Conservation (phyloP, 2,888 invertebrate genomes). For the Gibbula magus region DNA sequence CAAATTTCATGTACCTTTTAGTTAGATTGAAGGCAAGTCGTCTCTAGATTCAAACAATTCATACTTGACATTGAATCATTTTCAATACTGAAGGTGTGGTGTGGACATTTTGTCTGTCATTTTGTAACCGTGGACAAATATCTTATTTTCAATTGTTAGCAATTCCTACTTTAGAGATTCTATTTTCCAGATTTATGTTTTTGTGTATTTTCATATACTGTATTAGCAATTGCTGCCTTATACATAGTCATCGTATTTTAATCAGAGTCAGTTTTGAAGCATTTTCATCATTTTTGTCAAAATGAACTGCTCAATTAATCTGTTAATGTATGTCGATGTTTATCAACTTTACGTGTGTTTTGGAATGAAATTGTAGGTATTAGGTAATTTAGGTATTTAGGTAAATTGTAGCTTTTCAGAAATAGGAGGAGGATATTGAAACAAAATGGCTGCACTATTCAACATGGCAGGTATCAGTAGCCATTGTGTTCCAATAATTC, state of each 20-base stretch:
- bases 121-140: background rate
- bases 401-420: no score
- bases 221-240: background rate
- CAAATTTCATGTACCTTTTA: background rate
- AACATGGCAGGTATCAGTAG: no score
- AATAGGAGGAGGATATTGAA: no score
- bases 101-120: conserved; percentile 4
- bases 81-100: background rate
- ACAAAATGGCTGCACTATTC: no score
- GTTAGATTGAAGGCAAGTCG: background rate
- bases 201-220: conserved; percentile 10
- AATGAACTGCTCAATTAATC: conserved; percentile 7
- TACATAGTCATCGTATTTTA: conserved; percentile 8
- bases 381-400: no score
- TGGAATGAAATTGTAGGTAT: no score
- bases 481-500: no score
- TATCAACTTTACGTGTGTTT: no score
- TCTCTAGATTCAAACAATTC: background rate
- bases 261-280: background rate
- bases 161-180: background rate
- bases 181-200: conserved; percentile 12
- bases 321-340: no score
- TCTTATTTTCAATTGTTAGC: background rate
- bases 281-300: background rate
- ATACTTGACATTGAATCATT: background rate